Evolutionary conservation across 2,888 invertebrate genomes (phyloP).

Genomic region (Lepidocyrtinus sp.): DNA sequence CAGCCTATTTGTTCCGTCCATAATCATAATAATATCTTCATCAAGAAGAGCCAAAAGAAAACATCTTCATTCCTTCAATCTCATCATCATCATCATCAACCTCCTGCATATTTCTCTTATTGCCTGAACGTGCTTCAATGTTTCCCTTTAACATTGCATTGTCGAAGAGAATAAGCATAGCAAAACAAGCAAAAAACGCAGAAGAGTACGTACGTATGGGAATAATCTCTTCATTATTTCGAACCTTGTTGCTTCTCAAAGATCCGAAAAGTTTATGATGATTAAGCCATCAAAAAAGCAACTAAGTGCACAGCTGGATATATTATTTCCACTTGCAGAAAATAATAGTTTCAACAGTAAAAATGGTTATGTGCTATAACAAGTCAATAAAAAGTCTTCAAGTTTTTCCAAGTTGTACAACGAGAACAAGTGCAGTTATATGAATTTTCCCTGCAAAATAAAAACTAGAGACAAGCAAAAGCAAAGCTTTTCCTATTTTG

Average conservation of each 20-base stretch:
- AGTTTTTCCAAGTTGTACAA: background rate
- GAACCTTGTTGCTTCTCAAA: background rate
- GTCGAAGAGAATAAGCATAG: background rate
- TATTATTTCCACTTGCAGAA: background rate
- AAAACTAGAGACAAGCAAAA: background rate
- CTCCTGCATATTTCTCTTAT: conserved; percentile 3
- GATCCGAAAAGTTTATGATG: conserved; percentile 28
- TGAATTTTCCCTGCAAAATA: background rate
- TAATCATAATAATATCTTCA: conserved; percentile 61
- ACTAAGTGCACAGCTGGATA: conserved; percentile 32
- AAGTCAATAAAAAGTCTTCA: background rate
- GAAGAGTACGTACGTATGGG: conserved; percentile 16
- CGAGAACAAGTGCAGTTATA: background rate
- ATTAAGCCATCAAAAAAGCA: conserved; percentile 50
- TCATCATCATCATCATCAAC: conserved; percentile 27
- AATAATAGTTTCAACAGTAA: background rate
- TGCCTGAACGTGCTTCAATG: background rate
- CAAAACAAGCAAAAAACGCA: background rate
- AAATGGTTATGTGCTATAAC: background rate
- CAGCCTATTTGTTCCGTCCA: conserved; percentile 59
- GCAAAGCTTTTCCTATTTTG: conserved; percentile 1
- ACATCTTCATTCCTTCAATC: conserved; percentile 42
- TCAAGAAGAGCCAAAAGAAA: conserved; percentile 24
- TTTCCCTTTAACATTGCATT: background rate
- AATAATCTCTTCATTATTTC: background rate